These are phyloP conservation scores for Melitaea athalia DNA, from an alignment of 2,888 invertebrate species.

Conservation along the genomic window DNA sequence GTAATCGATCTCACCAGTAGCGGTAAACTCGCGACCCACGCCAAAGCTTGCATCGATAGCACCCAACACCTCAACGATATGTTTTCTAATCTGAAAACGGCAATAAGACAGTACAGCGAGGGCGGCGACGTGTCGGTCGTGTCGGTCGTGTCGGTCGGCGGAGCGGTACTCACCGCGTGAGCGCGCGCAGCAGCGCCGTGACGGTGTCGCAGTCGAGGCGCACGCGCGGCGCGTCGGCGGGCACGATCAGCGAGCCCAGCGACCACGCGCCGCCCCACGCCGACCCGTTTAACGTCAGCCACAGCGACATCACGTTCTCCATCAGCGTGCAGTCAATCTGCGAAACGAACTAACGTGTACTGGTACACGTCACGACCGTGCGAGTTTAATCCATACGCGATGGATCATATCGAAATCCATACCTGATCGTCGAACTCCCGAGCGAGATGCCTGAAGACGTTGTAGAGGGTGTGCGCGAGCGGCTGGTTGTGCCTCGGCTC, in stretches of 20 bases:
- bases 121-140: background rate
- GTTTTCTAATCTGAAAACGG: slow-evolving; percentile 61
- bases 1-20: slow-evolving; percentile 55
- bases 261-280: slow-evolving; percentile 71
- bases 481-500: slow-evolving; percentile 54
- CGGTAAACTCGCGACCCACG: slow-evolving; percentile 85
- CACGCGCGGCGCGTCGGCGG: slow-evolving; percentile 73
- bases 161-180: slow-evolving; percentile 57
- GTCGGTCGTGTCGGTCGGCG: background rate
- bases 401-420: background rate
- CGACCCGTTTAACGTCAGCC: slow-evolving; percentile 91
- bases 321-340: slow-evolving; percentile 88
- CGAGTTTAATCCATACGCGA: background rate
- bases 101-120: background rate
- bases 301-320: slow-evolving; percentile 92
- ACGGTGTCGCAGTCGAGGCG: slow-evolving; percentile 74
- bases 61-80: slow-evolving; percentile 88
- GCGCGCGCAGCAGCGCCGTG: slow-evolving; percentile 62
- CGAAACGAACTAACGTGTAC: background rate
- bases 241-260: slow-evolving; percentile 63
- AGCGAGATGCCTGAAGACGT: slow-evolving; percentile 78
- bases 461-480: slow-evolving; percentile 68
- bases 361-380: background rate
- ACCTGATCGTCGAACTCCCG: slow-evolving; percentile 75
- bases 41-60: slow-evolving; percentile 88